phyloP scores from a whole-genome alignment of 2,888 invertebrate species.

The Melanotus villosus region DNA sequence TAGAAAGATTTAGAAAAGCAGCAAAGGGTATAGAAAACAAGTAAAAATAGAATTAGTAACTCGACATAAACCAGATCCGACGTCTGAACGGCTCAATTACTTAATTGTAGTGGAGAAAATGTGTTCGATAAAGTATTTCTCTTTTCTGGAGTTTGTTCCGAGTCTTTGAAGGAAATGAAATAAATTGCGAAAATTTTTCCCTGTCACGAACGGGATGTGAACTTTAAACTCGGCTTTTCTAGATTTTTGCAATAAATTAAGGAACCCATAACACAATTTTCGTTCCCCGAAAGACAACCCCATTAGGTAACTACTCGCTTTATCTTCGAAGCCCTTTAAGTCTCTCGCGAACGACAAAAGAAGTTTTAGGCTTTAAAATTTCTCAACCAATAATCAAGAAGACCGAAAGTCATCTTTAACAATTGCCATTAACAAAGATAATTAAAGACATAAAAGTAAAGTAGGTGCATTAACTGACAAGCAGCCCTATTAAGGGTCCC shows the following conservation, averaged over 20 bases:
- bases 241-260: conserved; percentile 23
- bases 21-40: background rate
- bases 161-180: conserved; percentile 14
- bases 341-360: background rate
- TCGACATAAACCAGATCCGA: conserved; percentile 5
- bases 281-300: conserved; percentile 15
- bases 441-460: conserved; percentile 48
- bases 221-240: conserved; percentile 24
- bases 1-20: conserved; percentile 1
- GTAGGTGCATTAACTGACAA: conserved; percentile 43
- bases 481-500: conserved; percentile 47
- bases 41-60: conserved; percentile 8
- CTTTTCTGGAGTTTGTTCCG: conserved; percentile 17
- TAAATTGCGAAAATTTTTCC: conserved; percentile 35
- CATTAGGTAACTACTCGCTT: conserved; percentile 12
- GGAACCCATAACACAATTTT: conserved; percentile 16
- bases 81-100: conserved; percentile 20
- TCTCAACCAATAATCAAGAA: conserved; percentile 29
- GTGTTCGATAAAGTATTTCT: conserved; percentile 31
- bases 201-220: conserved; percentile 27
- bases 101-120: conserved; percentile 32
- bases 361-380: background rate
- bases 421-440: conserved; percentile 43
- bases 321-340: background rate
- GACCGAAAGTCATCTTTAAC: conserved; percentile 33